Conservation (phyloP, 2,797 vertebrate species). For the Taeniopygia guttata region DNA sequence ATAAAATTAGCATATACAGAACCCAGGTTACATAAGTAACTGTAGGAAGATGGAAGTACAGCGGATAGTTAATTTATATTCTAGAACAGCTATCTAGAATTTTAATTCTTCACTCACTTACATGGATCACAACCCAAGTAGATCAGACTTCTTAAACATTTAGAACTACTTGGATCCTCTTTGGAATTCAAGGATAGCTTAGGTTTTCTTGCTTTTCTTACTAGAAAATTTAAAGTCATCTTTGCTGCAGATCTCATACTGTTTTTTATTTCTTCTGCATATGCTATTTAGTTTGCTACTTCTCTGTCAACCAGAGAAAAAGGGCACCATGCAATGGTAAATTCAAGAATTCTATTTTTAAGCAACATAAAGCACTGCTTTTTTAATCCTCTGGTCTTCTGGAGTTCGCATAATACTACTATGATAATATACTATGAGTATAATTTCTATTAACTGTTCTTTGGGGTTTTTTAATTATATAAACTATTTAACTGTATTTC, state of each 20-base stretch:
- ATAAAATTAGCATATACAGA: not conserved
- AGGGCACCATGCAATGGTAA: not conserved
- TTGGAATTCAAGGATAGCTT: not conserved
- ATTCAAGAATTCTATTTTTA: not conserved
- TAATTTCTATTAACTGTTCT: not conserved
- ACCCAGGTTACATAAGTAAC: not conserved
- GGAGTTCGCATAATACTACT: not conserved
- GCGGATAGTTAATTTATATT: not conserved
- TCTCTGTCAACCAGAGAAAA: not conserved
- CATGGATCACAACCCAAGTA: not conserved
- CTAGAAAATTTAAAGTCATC: not conserved
- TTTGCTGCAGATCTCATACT: not conserved
- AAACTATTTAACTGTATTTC: not conserved
- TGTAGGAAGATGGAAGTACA: not conserved
- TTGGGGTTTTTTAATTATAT: not conserved
- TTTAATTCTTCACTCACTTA: not conserved
- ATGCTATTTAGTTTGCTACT: not conserved
- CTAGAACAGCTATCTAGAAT: not conserved
- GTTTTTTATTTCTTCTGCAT: not conserved
- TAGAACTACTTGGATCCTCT: not conserved
- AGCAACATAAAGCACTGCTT: not conserved
- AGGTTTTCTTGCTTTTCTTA: not conserved
- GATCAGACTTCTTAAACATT: not conserved
- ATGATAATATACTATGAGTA: not conserved
- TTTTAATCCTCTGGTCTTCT: not conserved